Base-by-base conservation (phyloP, 64 coral and sea anemone species). In the Hydrozoanthus tunicans region DNA sequence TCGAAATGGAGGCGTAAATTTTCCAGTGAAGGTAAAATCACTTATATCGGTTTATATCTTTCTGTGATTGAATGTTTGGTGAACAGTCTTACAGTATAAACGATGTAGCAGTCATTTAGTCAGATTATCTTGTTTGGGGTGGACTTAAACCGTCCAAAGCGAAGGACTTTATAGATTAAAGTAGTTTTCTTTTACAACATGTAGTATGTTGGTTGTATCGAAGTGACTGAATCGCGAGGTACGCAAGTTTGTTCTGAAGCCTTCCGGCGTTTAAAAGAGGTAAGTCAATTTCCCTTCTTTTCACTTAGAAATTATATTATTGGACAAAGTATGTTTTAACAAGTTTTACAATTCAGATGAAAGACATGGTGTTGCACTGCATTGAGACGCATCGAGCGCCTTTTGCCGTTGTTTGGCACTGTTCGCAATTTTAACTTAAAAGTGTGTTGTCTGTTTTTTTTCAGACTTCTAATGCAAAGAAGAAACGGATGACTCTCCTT, bases 241-340 rank as follows among this genome's bases (percentile, higher is more conserved):
- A 98, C 96, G 52, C 96, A 98, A 79, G 94, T 98, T 88, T 98
- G 96, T 89, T 92, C 93, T 51, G 96, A 98, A 82, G 96, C 96
- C 51, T 97, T 89, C 68, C 91, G 93, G 24, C 91, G 91, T 82
- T 92, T 98, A 79, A 95, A 91, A 93, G 94, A 95, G 79, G 93
- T 95, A 90, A 79, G 68, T 54, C 14, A 77, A 27, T 84, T 74
- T 53, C 63, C 56, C 5, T 15, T 51, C 77, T 12, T 7, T 91
- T 59, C 2, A 57, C 70, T 88, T 5, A 15, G 51, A 72, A 26
- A 10, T 13, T 23, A 32, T 5, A 3, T 26, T 74, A n/a, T 32
- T 26, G 83, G 73, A n/a, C 12, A 9, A 51, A 73, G 7, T 59
- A 65, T 27, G 11, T 78, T n/a, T 76, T n/a, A 59, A 73, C 51